Evolutionary conservation across 2,113 vertebrate species (phyloP).

Genomic region (Coturnix japonica): DNA sequence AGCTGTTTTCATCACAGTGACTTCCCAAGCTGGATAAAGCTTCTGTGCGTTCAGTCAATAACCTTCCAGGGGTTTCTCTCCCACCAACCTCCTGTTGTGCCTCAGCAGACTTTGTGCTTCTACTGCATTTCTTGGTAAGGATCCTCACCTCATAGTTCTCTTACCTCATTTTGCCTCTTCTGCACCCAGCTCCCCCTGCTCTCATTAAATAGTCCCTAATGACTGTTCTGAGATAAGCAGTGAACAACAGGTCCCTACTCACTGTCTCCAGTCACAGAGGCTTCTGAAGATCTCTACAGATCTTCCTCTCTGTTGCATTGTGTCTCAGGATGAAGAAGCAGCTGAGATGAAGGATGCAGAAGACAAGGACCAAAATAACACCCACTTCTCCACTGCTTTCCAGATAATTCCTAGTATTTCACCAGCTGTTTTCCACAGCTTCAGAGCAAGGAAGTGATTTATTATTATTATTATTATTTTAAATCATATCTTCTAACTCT

Average conservation of each 20-base stretch:
- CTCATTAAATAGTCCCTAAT: accelerated
- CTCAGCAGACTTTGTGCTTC: background rate
- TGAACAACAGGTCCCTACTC: background rate
- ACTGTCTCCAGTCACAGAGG: background rate
- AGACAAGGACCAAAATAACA: background rate
- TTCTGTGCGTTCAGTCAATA: background rate
- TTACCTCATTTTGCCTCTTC: background rate
- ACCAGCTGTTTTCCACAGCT: background rate
- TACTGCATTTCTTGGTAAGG: background rate
- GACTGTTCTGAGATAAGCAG: background rate
- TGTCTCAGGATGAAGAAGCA: background rate
- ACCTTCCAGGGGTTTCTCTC: background rate
- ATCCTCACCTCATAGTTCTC: background rate
- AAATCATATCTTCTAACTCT: background rate
- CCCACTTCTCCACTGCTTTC: background rate
- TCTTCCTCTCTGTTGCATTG: background rate
- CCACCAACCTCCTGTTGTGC: background rate
- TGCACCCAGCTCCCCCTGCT: background rate
- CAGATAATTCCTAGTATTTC: background rate
- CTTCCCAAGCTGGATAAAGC: background rate
- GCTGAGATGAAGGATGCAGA: background rate
- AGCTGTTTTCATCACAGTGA: background rate
- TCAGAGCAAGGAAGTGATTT: background rate
- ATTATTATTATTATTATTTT: background rate
- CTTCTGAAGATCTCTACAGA: background rate